These are phyloP conservation scores for Xanthorhoe designata DNA, from an alignment of 2,888 invertebrate genomes.

Conservation along the genomic window DNA sequence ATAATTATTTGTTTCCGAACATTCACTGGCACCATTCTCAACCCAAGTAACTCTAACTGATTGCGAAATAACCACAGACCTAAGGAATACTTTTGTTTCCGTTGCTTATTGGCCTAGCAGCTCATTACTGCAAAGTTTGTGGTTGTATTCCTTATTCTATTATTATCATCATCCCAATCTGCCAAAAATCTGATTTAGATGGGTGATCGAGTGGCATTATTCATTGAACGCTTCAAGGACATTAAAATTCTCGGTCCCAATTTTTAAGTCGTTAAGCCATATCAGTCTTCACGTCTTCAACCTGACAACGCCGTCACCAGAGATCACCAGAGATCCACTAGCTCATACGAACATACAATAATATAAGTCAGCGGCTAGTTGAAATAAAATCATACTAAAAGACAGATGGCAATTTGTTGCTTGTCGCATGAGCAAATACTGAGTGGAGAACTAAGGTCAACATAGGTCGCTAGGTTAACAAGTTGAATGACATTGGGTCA, in stretches of 20 bases:
- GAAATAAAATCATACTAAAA: neutral
- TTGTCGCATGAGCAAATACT: conserved; percentile 14
- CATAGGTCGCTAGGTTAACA: conserved; percentile 27
- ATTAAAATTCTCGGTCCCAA: too few relatives aligned
- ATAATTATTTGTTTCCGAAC: conserved; percentile 14
- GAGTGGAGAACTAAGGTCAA: conserved; percentile 13
- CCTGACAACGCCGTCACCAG: too few relatives aligned
- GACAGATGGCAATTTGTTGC: conserved; percentile 12
- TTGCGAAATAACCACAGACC: conserved; percentile 34
- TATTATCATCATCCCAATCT: neutral
- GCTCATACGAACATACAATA: too few relatives aligned
- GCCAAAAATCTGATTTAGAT: too few relatives aligned
- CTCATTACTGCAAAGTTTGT: conserved; percentile 22
- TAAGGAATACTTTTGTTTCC: conserved; percentile 10
- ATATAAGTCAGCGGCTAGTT: too few relatives aligned
- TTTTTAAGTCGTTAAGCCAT: too few relatives aligned
- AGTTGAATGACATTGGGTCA: conserved; percentile 29
- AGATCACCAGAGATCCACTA: too few relatives aligned
- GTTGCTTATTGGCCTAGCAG: conserved; percentile 11
- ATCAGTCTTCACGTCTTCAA: too few relatives aligned
- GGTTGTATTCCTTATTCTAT: conserved; percentile 6
- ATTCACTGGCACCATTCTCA: conserved; percentile 39
- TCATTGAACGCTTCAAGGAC: too few relatives aligned
- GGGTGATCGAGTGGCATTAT: too few relatives aligned
- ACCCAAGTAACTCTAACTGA: conserved; percentile 36